Percentiles rank a stretch among this genome's conserved stretches.
Evolutionary conservation across 1,140 invertebrate genomes (phyloP).

Genomic region (Caenorhabditis elegans): WBcel235 BX284606.5:9307501-9308000

Average conservation of each 20-base stretch:
- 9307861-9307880: slow-evolving; percentile 80
- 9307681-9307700: too few relatives aligned
- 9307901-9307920: neutral
- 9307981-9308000: slow-evolving; percentile 73
- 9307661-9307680: too few relatives aligned
- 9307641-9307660: too few relatives aligned
- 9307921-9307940: slow-evolving; percentile 86
- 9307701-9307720: too few relatives aligned
- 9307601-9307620: too few relatives aligned
- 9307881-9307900: slow-evolving; percentile 36
- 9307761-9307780: slow-evolving; percentile 85
- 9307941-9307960: slow-evolving; percentile 82
- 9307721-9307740: neutral
- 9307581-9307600: slow-evolving; percentile 94
- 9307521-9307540: slow-evolving; percentile 91
- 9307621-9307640: too few relatives aligned
- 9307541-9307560: slow-evolving; percentile 87
- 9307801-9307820: slow-evolving; percentile 71
- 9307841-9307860: slow-evolving; percentile 86
- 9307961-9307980: slow-evolving; percentile 88
- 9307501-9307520: slow-evolving; percentile 87
- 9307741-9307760: slow-evolving; percentile 68
- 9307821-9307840: slow-evolving; percentile 80
- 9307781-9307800: slow-evolving; percentile 74
- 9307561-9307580: slow-evolving; percentile 86